Percentiles rank a stretch among this genome's conserved stretches.
phyloP scores from a whole-genome alignment of 2,113 vertebrate genomes.

The Progne subis region DNA sequence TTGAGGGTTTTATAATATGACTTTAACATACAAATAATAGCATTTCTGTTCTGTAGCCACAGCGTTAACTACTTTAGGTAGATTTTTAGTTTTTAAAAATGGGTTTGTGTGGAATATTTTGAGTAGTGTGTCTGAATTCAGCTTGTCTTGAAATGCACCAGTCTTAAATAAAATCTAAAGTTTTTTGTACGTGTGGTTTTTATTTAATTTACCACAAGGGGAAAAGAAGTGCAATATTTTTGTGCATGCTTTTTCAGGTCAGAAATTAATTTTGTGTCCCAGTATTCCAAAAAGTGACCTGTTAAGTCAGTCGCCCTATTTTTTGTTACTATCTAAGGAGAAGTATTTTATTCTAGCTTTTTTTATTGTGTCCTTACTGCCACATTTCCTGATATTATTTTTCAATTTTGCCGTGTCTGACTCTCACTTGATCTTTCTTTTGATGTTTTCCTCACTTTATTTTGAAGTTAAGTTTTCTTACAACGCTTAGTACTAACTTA shows the following conservation, averaged over 20 bases:
- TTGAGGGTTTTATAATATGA: neutral
- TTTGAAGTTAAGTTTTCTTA: neutral
- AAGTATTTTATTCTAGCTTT: neutral
- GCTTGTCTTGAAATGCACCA: neutral
- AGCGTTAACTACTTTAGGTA: neutral
- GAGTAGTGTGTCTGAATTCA: neutral
- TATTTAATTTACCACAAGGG: neutral
- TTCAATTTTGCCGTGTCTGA: neutral
- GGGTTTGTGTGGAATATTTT: neutral
- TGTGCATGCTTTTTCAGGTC: neutral
- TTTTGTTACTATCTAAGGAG: neutral
- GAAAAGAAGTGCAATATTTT: neutral
- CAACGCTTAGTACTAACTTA: neutral
- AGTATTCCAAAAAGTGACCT: neutral
- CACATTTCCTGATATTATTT: neutral
- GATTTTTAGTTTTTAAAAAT: neutral
- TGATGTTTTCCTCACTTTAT: neutral
- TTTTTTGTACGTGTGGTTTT: neutral
- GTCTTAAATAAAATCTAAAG: neutral
- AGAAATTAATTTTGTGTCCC: neutral
- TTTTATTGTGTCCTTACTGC: neutral
- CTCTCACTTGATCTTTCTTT: neutral
- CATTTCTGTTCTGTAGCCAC: neutral
- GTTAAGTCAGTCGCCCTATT: neutral
- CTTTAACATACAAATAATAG: neutral